These are phyloP conservation scores for Trididemnum clinides DNA, from an alignment of 23 tunicate species.

Conservation along the genomic window DNA sequence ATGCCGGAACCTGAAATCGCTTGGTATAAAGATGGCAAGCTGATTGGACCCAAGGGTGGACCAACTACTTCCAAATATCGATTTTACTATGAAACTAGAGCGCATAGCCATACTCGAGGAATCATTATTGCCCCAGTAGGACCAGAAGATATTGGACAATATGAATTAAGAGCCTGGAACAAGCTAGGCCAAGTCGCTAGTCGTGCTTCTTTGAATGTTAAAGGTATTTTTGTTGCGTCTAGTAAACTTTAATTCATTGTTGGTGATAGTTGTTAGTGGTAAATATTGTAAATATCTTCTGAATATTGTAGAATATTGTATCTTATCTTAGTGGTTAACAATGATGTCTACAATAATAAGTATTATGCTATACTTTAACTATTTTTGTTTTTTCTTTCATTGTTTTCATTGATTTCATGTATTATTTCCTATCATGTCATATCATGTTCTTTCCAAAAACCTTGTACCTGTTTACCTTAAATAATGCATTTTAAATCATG, in stretches of 20 bases:
- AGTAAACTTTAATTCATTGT: neutral
- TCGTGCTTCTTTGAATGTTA: conserved; percentile 54
- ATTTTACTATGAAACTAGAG: conserved; percentile 73
- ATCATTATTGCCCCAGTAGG: conserved; percentile 62
- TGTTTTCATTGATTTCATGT: neutral
- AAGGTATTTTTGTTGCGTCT: conserved; percentile 52
- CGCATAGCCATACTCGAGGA: conserved; percentile 82
- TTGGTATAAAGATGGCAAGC: conserved; percentile 93
- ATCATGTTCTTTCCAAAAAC: neutral
- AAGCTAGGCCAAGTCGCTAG: conserved; percentile 82
- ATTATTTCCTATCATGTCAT: neutral
- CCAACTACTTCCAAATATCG: conserved; percentile 32
- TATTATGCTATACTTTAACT: neutral
- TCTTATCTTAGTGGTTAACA: too few species aligned
- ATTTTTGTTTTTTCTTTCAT: neutral
- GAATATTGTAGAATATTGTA: too few species aligned
- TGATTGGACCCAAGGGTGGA: conserved; percentile 50
- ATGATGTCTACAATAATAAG: too few species aligned
- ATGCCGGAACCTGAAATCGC: conserved; percentile 89
- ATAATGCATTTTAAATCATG: too few species aligned
- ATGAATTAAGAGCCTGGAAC: conserved; percentile 85
- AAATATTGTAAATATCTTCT: too few species aligned
- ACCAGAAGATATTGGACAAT: conserved; percentile 62
- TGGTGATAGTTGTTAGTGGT: too few species aligned
- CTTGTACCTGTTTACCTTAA: neutral